A percentile compares a stretch with the other conserved stretches of the same genome.
Conservation (phyloP, 2,888 invertebrate species). For the Acleris cristana region DNA sequence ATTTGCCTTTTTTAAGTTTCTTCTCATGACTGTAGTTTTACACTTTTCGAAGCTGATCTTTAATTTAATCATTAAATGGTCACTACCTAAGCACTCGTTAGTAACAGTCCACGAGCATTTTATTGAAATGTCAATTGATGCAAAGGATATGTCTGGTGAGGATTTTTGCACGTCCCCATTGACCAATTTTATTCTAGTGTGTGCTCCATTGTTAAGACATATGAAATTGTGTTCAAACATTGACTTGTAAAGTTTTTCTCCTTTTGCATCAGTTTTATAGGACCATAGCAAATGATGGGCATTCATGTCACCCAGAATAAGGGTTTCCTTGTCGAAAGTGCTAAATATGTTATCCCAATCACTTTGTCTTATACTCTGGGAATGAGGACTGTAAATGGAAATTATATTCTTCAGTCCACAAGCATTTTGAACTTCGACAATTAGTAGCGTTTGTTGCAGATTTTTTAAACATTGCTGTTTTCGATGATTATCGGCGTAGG, state of each 20-base stretch:
- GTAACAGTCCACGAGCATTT: slow-evolving; percentile 2
- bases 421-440: background rate
- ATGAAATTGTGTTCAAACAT: slow-evolving; percentile 6
- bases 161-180: background rate
- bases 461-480: too few relatives aligned
- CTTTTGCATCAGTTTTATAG: too few relatives aligned
- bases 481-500: too few relatives aligned
- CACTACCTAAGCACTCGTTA: slow-evolving; percentile 1
- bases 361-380: background rate
- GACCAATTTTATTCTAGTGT: background rate
- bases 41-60: too few relatives aligned
- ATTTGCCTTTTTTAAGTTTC: too few relatives aligned
- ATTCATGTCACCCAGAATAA: too few relatives aligned
- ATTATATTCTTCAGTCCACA: background rate
- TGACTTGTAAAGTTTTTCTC: slow-evolving; percentile 4
- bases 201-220: background rate
- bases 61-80: background rate
- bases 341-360: background rate
- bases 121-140: background rate
- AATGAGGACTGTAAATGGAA: background rate
- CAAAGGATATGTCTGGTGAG: background rate
- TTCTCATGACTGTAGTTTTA: too few relatives aligned
- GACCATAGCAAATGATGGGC: too few relatives aligned
- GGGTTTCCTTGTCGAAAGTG: background rate
- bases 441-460: background rate